phyloP scores from a whole-genome alignment of 2,888 invertebrate species.

The Nomada ruficornis region DNA sequence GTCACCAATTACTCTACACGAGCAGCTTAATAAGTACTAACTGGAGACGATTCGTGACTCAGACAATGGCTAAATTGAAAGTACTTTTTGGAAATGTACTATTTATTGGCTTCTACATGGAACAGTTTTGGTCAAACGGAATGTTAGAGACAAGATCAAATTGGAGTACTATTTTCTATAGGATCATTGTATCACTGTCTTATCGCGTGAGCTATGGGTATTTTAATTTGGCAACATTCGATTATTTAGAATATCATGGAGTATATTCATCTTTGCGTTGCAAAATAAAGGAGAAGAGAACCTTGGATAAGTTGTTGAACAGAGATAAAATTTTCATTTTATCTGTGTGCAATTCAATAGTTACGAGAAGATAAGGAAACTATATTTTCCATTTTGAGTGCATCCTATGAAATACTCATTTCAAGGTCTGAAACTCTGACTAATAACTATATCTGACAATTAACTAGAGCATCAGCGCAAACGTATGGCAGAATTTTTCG shows the following conservation, averaged over 20 bases:
- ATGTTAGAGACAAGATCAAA: background rate
- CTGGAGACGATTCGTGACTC: constrained; percentile 14
- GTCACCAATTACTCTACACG: constrained; percentile 36
- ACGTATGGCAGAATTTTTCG: background rate
- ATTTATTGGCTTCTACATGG: background rate
- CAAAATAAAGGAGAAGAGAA: too few species aligned
- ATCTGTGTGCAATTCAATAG: too few species aligned
- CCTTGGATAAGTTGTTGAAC: too few species aligned
- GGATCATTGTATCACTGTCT: too few species aligned
- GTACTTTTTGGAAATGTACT: background rate
- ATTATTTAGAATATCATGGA: too few species aligned
- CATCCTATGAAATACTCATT: background rate
- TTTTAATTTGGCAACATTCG: too few species aligned
- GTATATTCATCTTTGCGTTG: too few species aligned
- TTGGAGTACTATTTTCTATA: too few species aligned
- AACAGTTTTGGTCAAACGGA: background rate
- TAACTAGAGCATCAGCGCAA: background rate
- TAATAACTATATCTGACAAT: background rate
- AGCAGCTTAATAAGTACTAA: constrained; percentile 39
- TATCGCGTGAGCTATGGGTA: too few species aligned
- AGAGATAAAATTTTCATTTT: too few species aligned
- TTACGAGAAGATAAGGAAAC: too few species aligned
- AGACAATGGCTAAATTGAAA: background rate
- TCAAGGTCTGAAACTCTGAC: background rate
- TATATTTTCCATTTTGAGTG: too few species aligned